Evolutionary conservation across 1,140 invertebrate species (phyloP), one percentile per base, ranked within the genome.

Genomic region (Ctenoplectra terminalis): DNA sequence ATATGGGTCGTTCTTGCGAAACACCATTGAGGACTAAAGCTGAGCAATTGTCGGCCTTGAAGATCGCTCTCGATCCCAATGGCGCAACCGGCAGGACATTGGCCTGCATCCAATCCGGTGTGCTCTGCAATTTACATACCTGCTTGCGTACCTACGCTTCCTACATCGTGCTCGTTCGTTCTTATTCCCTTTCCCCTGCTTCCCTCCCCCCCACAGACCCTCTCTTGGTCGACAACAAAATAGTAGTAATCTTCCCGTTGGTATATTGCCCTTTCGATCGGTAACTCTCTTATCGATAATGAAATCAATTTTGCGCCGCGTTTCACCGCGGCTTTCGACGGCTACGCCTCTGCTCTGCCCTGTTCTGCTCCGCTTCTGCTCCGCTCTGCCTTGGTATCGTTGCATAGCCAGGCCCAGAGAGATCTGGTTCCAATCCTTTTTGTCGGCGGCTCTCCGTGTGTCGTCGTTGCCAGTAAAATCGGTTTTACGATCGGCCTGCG

Each of bases 1-100:
- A 88, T 88, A 81, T 88, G 86, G 86, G 80, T 87, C 87, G 86
- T 87, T 88, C 79, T 87, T 87, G 79, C 83, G 64, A 88, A 85
- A 87, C 71, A 50, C 70, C 69, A 76, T 87, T 74, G 52, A 75
- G 48, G 48, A 74, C 43, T 54, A 64, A 54, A 31, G 82, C 77
- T n/a, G 77, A 54, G 61, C 64, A 72, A 75, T 85, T 60, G 67
- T 50, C 78, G 84, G 74, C 84, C 79, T 86, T 86, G 85, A 82
- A 26, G 73, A 72, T 54, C 48, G 60, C 29, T 40, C 26, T 43
- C 64, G 60, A 63, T 64, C 80, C 72, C 50, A 86, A 23, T 82
- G 83, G 73, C 84, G 66, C 71, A 85, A 86, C 75, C 69, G 52
- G 17, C 52, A 72, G 50, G 71, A 77, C 79, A 67, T 75, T 75